Base-by-base conservation (phyloP, 1,140 invertebrate species). In the Metaphire vulgaris region DNA sequence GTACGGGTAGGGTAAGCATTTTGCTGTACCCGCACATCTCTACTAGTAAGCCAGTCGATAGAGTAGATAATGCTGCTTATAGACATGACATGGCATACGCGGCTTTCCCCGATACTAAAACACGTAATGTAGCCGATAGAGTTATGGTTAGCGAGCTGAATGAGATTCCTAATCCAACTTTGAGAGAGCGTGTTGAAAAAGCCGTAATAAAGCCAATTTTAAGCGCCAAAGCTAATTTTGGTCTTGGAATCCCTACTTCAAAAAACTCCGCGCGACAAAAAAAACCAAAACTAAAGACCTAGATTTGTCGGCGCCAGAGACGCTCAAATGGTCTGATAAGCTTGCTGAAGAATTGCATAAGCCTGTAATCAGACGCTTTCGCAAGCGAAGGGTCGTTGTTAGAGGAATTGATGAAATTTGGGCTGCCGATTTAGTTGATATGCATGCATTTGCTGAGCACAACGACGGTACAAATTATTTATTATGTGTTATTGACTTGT, bases 341-440 rank as follows among this genome's bases (percentile, higher is more conserved):
- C 41, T 56, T 21, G 41, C 71, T 15, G 71, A 31, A 72, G 71
- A 72, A 72, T 33, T 72, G 33, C 71, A 72, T 33, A 72, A 31
- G 26, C 30, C 71, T 15, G 71, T 72, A 14, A 15, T 26, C 2
- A 12, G 30, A 31, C 26, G 33, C 14, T 74, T 68, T 34, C 21
- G n/a, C 21, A 21, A 68, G 30, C 2, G 74, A 33, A 71, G 29
- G 26, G 69, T 78, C 1, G 1, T 1, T 21, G 77, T 56, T 65
- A 70, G 41, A 32, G 76, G 76, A 26, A 74, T 77, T 41, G 76
- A 79, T 29, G 68, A 77, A 32, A 79, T 74, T 1, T 79, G 72
- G 64, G 78, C 78, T 2, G 76, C 72, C 15, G 76, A 79, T 79
- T 31, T 77, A 21, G 76, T 79, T 15, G 72, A 79, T 65, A 77